Percentiles rank a stretch among this genome's conserved stretches.
Conservation (phyloP, 2,113 vertebrate species). For the Panurus biarmicus region DNA sequence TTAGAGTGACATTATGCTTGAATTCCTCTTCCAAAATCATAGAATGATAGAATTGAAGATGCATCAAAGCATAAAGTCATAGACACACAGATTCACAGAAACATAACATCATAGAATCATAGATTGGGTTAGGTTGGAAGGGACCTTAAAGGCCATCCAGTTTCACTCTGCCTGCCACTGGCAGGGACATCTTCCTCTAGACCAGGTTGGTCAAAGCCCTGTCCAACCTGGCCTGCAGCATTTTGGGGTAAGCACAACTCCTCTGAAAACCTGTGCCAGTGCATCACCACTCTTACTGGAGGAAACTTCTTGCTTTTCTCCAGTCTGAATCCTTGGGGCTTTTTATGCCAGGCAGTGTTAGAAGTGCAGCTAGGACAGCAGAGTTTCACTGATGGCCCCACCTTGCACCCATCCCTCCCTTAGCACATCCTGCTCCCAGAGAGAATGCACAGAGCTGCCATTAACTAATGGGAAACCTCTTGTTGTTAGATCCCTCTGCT, state of each 20-base stretch:
- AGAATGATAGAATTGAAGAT: background rate
- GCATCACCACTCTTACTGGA: too few relatives aligned
- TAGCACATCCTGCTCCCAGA: background rate
- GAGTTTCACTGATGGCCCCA: accelerated
- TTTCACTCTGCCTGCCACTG: background rate
- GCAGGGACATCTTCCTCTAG: background rate
- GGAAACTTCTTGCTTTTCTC: background rate
- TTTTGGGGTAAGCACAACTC: background rate
- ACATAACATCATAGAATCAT: background rate
- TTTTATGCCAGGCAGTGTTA: background rate
- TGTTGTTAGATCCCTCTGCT: background rate
- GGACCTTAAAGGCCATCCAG: background rate
- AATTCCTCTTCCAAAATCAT: background rate
- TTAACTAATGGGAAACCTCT: background rate
- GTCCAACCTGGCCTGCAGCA: background rate
- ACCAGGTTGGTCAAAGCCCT: background rate
- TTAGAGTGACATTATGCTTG: background rate
- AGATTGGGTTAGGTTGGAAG: background rate
- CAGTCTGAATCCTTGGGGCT: accelerated
- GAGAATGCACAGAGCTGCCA: background rate
- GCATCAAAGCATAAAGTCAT: background rate
- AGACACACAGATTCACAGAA: background rate
- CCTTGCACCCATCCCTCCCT: background rate
- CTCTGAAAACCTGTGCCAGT: background rate
- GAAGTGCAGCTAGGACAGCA: accelerated